Evolutionary conservation across 2,113 vertebrate species (phyloP).

Genomic region (Malurus elegans): DNA sequence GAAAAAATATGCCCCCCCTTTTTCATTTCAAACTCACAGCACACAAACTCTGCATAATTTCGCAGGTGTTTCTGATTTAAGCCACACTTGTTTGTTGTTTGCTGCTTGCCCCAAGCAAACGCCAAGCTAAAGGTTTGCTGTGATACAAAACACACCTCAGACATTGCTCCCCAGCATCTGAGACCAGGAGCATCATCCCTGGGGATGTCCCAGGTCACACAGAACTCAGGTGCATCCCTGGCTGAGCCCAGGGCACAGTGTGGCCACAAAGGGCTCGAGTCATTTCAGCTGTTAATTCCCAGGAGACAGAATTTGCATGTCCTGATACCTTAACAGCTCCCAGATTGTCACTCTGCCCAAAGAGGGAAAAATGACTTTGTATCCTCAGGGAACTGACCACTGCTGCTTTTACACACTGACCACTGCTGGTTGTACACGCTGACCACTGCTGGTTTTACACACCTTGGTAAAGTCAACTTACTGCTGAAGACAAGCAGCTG

Average conservation of each 20-base stretch:
- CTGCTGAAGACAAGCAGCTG: not conserved
- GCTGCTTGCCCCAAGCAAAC: constrained; percentile 15
- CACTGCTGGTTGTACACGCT: not conserved
- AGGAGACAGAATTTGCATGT: not conserved
- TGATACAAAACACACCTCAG: not conserved
- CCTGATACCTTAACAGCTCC: accelerated
- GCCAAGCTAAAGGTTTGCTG: not conserved
- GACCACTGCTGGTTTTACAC: not conserved
- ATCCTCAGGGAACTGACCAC: not conserved
- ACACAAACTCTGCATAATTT: constrained; percentile 13
- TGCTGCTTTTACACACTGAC: not conserved
- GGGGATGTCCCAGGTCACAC: accelerated
- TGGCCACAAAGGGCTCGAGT: not conserved
- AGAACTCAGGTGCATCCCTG: accelerated
- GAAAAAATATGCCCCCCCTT: not conserved
- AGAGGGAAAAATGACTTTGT: not conserved
- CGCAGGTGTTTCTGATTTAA: constrained; percentile 68
- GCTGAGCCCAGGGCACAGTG: not conserved
- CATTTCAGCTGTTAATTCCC: accelerated
- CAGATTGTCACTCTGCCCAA: not conserved
- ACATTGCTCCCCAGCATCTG: not conserved
- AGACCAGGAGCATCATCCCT: not conserved
- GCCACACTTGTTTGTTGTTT: constrained; percentile 58
- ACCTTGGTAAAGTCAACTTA: not conserved
- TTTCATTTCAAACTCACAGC: constrained; percentile 44